These are phyloP conservation scores for Drosophila pseudotakahashii DNA, from an alignment of 2,888 invertebrate genomes.

Conservation along the genomic window DNA sequence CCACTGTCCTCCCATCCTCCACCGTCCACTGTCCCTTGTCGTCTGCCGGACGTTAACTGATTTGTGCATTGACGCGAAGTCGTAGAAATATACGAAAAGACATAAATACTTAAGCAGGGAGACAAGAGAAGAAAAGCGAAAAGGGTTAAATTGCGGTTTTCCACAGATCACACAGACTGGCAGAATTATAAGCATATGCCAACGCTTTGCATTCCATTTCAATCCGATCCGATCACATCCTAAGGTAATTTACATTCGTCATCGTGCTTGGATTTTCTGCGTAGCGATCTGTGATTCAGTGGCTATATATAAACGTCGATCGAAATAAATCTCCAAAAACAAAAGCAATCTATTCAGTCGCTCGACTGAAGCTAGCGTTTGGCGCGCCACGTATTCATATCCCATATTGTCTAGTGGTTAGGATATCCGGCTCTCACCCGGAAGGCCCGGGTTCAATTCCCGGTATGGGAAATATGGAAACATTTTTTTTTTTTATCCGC, in stretches of 20 bases:
- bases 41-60: slow-evolving; percentile 75
- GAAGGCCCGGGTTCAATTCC: slow-evolving; percentile 93
- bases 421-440: slow-evolving; percentile 85
- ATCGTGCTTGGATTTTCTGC: slow-evolving; percentile 12
- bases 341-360: not conserved
- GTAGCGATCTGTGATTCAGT: slow-evolving; percentile 23
- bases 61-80: slow-evolving; percentile 78
- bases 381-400: slow-evolving; percentile 46
- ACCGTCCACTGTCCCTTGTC: slow-evolving; percentile 15
- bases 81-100: slow-evolving; percentile 72
- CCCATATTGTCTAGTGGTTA: slow-evolving; percentile 85
- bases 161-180: slow-evolving; percentile 11
- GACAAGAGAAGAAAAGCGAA: not conserved
- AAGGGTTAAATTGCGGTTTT: slow-evolving; percentile 14
- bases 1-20: not conserved
- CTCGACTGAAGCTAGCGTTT: not conserved
- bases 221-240: slow-evolving; percentile 6
- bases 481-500: not conserved
- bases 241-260: slow-evolving; percentile 30
- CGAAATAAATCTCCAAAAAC: slow-evolving; percentile 5
- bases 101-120: slow-evolving; percentile 62
- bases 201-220: slow-evolving; percentile 2
- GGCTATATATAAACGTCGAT: slow-evolving; percentile 11
- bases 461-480: slow-evolving; percentile 89
- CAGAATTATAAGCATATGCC: slow-evolving; percentile 23